Percentiles rank a stretch among this genome's conserved stretches.
These are phyloP conservation scores for Drosophila parthenogenetica DNA, from an alignment of 2,888 invertebrate species.

Conservation along the genomic window DNA sequence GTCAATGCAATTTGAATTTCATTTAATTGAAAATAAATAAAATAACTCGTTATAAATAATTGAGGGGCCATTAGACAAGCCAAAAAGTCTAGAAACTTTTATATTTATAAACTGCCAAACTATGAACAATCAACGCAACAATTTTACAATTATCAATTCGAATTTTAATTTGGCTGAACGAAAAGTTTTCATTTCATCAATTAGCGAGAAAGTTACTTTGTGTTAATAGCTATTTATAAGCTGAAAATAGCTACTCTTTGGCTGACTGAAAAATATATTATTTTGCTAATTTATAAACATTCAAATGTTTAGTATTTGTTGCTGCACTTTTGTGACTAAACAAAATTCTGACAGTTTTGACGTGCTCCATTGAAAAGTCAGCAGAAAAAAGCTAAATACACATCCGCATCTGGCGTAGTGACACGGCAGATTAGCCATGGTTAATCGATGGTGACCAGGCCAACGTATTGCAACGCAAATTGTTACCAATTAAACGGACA, in stretches of 20 bases:
- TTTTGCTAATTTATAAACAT: neutral
- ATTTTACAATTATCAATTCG: neutral
- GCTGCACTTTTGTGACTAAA: constrained; percentile 1
- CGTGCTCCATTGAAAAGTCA: constrained; percentile 21
- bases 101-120: neutral
- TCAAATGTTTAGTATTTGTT: neutral
- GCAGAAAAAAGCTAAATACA: neutral
- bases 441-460: constrained; percentile 44
- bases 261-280: neutral
- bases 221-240: too few species aligned
- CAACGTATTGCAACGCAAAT: constrained; percentile 63
- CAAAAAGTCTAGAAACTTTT: constrained; percentile 3
- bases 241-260: too few species aligned
- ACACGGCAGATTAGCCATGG: constrained; percentile 32
- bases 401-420: constrained; percentile 39
- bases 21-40: constrained; percentile 74
- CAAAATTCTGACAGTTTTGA: constrained; percentile 29
- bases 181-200: too few species aligned
- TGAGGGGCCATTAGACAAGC: constrained; percentile 24
- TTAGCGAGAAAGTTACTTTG: too few species aligned
- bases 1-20: constrained; percentile 64
- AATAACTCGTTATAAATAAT: constrained; percentile 56
- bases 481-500: constrained; percentile 52
- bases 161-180: neutral
- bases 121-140: neutral